Evolutionary conservation across 2,888 invertebrate species (phyloP), one percentile per base, ranked within the genome.

Genomic region (Unio delphinus): DNA sequence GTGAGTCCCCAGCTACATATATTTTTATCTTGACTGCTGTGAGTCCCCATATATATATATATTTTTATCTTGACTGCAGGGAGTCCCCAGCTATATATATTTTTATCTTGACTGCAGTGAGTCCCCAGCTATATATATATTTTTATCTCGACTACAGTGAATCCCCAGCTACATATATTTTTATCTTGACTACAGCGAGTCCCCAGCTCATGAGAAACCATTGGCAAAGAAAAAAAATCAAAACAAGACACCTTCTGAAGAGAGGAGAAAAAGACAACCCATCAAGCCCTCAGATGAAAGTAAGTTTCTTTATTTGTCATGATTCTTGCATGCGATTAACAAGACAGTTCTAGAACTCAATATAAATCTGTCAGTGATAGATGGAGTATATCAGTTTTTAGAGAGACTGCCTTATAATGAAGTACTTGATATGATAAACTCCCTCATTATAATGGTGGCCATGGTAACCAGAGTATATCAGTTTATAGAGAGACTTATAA

Each of bases 281-380:
- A 85, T 89, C 68, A 88, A 83, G 76, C 76, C 85, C 4, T 78
- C 83, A 57, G 88, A 89, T 77, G 89, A 90, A 83, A 87, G 89
- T 90, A 76, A 61, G n/a, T 5, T 20, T 55, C 61, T 59, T 74
- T 11, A 30, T 61, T 55, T 28, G 18, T 45, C 45, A 15, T 45
- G 15, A 45, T 4, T 45, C 11, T 45, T 15, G 45, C 11, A 45
- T 45, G 11, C 15, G 45, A 45, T 34, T 45, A 45, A 45, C 15
- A 45, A 45, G 45, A 45, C 3, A 4, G 15, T 45, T 28, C 2
- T 4, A 28, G 28, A 3, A 28, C 28, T 28, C 34, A 34, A 5
- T 34, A 34, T 34, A 28, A 28, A 28, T 28, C 2, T 34, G 8
- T 34, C 34, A 7, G 8, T 34, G 34, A 8, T 3, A 45, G 45